A percentile compares a stretch with the other conserved stretches of the same genome.
Evolutionary conservation across 2,113 vertebrate genomes (phyloP).

Genomic region (Aegithalos caudatus): DNA sequence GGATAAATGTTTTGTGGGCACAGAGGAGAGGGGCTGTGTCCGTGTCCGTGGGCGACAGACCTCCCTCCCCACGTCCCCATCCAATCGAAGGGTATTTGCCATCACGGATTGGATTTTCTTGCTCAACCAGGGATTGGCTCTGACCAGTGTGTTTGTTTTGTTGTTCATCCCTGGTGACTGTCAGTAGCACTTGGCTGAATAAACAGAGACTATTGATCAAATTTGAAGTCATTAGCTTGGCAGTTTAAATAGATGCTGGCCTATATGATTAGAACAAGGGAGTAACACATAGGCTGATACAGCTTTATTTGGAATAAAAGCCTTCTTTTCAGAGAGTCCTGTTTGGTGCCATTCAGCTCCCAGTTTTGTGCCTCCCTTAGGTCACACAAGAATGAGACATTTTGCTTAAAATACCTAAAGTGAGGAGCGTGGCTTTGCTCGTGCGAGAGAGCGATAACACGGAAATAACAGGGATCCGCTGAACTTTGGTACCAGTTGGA

Average conservation of each 20-base stretch:
- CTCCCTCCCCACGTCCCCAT: neutral
- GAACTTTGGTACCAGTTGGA: neutral
- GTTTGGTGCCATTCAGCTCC: slow-evolving; percentile 32
- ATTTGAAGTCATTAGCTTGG: slow-evolving; percentile 66
- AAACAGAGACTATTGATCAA: slow-evolving; percentile 66
- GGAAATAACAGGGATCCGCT: neutral
- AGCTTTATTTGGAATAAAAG: slow-evolving; percentile 53
- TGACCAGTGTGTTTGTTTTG: slow-evolving; percentile 46
- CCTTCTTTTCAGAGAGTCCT: slow-evolving; percentile 40
- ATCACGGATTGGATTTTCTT: neutral
- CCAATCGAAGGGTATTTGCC: neutral
- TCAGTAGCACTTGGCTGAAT: slow-evolving; percentile 49
- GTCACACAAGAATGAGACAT: slow-evolving; percentile 11
- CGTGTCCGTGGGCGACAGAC: neutral
- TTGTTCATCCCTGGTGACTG: slow-evolving; percentile 47
- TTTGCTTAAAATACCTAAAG: neutral
- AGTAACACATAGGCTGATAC: slow-evolving; percentile 66
- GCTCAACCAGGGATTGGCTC: neutral
- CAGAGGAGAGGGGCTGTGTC: neutral
- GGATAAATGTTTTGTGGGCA: neutral
- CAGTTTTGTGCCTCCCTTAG: neutral
- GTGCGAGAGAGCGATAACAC: neutral
- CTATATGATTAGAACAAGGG: slow-evolving; percentile 67
- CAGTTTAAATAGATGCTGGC: slow-evolving; percentile 65
- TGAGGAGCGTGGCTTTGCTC: neutral